Evolutionary conservation across 2,888 invertebrate genomes (phyloP).

Genomic region (Rhabditophanes sp.): DNA sequence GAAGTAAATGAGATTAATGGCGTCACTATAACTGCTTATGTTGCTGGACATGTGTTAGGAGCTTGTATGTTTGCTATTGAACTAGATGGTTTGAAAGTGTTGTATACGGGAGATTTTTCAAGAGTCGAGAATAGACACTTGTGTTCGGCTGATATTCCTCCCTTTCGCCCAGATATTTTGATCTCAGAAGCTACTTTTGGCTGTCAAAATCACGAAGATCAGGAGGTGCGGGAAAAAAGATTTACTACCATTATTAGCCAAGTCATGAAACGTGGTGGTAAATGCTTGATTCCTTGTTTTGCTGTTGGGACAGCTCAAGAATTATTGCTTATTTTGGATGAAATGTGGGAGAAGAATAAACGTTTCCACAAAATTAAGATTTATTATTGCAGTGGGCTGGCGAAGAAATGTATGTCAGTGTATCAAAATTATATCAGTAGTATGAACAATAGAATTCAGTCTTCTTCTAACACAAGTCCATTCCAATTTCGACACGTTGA

Average conservation of each 20-base stretch:
- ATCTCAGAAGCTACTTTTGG: conserved; percentile 99
- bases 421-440: conserved; percentile 98
- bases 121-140: conserved; percentile 94
- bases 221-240: conserved; percentile 74
- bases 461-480: not conserved
- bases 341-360: conserved; percentile 91
- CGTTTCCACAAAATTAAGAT: conserved; percentile 95
- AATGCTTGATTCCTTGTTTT: conserved; percentile 94
- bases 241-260: conserved; percentile 62
- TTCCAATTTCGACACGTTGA: too few relatives aligned
- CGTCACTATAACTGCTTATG: conserved; percentile 93
- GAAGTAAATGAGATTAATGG: conserved; percentile 89
- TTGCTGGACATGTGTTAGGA: conserved; percentile 93
- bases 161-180: conserved; percentile 81
- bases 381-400: conserved; percentile 94
- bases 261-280: conserved; percentile 85
- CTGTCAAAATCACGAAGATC: conserved; percentile 92
- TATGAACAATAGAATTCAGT: conserved; percentile 92
- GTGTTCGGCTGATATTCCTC: conserved; percentile 96
- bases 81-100: conserved; percentile 80
- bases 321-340: conserved; percentile 54
- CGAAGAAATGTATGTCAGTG: conserved; percentile 99
- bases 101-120: conserved; percentile 81
- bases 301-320: conserved; percentile 77
- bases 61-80: conserved; percentile 99